These are phyloP conservation scores for Oxyteleia sp. DNA, from an alignment of 2,888 invertebrate genomes.

Conservation along the genomic window DNA sequence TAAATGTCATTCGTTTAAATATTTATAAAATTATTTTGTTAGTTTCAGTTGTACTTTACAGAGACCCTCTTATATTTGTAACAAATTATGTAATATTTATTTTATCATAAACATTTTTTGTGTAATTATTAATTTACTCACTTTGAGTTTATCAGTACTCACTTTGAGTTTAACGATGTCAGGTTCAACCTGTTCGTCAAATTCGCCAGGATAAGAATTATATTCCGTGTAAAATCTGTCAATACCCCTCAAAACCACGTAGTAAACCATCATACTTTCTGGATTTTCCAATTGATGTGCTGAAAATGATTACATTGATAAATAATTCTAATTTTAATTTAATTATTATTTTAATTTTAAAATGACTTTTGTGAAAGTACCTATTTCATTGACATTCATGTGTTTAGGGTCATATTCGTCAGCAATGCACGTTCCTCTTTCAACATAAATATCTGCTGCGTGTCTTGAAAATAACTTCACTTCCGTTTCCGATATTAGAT, in stretches of 20 bases:
- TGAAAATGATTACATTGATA: constrained; percentile 78
- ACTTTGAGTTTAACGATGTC: constrained; percentile 96
- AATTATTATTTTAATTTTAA: too few species aligned
- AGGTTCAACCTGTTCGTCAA: constrained; percentile 94
- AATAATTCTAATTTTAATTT: not conserved
- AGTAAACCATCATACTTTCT: constrained; percentile 95
- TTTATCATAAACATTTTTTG: too few species aligned
- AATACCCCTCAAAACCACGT: constrained; percentile 96
- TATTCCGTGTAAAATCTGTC: constrained; percentile 96
- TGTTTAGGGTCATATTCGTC: constrained; percentile 93
- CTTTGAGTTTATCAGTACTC: too few species aligned
- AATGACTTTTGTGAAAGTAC: constrained; percentile 85
- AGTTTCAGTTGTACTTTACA: too few species aligned
- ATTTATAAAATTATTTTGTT: too few species aligned
- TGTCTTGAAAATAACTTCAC: constrained; percentile 96
- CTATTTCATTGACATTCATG: constrained; percentile 89
- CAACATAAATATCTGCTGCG: constrained; percentile 93
- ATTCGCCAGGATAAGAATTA: constrained; percentile 96
- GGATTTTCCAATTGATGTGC: constrained; percentile 93
- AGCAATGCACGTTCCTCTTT: constrained; percentile 93
- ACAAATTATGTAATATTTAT: too few species aligned
- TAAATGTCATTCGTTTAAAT: too few species aligned
- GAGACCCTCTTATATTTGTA: too few species aligned
- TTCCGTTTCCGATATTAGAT: constrained; percentile 92
- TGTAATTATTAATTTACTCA: too few species aligned